phyloP scores from a whole-genome alignment of 1,140 invertebrate genomes.

The Apis cerana region DNA sequence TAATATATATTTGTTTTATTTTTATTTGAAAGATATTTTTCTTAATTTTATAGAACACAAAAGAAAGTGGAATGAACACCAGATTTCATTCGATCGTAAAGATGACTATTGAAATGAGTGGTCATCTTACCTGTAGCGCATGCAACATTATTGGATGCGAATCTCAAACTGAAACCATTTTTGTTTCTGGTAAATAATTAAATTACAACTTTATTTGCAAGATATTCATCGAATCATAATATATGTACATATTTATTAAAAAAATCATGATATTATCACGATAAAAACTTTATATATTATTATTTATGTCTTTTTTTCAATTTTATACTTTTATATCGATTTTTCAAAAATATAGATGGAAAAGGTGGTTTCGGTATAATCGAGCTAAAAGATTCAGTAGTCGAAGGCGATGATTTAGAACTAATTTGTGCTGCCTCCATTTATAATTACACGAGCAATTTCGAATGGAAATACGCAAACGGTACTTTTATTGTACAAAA shows the following conservation, averaged over 20 bases:
- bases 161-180: conserved; percentile 51
- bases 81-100: conserved; percentile 43
- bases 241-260: not conserved
- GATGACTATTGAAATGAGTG: conserved; percentile 59
- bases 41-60: conserved; percentile 40
- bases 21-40: too few species aligned
- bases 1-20: not conserved
- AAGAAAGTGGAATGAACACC: not conserved
- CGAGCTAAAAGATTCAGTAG: conserved; percentile 73
- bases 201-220: not conserved
- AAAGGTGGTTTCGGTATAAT: conserved; percentile 77
- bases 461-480: conserved; percentile 75
- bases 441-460: conserved; percentile 79
- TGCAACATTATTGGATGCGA: conserved; percentile 69
- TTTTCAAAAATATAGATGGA: conserved; percentile 70
- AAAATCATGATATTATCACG: not conserved
- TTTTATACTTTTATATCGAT: not conserved
- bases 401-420: conserved; percentile 80
- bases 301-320: not conserved
- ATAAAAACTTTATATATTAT: not conserved
- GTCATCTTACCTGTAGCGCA: conserved; percentile 65
- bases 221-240: not conserved
- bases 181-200: conserved; percentile 68
- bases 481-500: conserved; percentile 27
- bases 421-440: conserved; percentile 82